phyloP scores from a whole-genome alignment of 2,888 invertebrate genomes.

The Amphiduros pacificus region DNA sequence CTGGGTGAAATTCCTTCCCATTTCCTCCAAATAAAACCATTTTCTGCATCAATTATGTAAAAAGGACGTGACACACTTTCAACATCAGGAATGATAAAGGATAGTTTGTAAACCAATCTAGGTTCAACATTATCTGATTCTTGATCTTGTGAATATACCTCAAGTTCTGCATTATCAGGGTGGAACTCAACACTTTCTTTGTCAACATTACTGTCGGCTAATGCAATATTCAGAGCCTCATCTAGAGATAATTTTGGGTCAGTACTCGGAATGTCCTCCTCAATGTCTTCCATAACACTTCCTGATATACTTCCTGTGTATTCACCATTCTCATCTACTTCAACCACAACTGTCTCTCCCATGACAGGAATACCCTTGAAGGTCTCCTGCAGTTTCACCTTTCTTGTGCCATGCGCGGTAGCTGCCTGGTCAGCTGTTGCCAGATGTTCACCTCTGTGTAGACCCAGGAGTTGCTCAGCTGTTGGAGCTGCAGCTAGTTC shows the following conservation, averaged over 20 bases:
- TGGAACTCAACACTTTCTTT: background rate
- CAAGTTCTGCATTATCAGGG: constrained; percentile 2
- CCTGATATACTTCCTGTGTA: constrained; percentile 32
- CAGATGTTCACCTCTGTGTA: no score
- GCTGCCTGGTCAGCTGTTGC: no score
- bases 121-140: background rate
- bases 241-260: constrained; percentile 17
- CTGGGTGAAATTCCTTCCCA: constrained; percentile 11
- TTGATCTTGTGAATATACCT: background rate
- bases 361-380: constrained; percentile 32
- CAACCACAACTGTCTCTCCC: constrained; percentile 33
- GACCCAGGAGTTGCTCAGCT: no score
- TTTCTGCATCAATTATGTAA: constrained; percentile 8
- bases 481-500: no score
- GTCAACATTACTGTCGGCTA: background rate
- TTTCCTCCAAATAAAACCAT: background rate
- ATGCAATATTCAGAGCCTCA: constrained; percentile 12
- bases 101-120: constrained; percentile 3
- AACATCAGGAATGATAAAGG: background rate
- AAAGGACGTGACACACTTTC: constrained; percentile 1
- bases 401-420: constrained; percentile 30
- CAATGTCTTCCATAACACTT: constrained; percentile 29
- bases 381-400: constrained; percentile 32
- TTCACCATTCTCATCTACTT: constrained; percentile 20
- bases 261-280: constrained; percentile 26